Evolutionary conservation across 2,113 vertebrate genomes (phyloP).

Genomic region (Gobiocypris rarus): DNA sequence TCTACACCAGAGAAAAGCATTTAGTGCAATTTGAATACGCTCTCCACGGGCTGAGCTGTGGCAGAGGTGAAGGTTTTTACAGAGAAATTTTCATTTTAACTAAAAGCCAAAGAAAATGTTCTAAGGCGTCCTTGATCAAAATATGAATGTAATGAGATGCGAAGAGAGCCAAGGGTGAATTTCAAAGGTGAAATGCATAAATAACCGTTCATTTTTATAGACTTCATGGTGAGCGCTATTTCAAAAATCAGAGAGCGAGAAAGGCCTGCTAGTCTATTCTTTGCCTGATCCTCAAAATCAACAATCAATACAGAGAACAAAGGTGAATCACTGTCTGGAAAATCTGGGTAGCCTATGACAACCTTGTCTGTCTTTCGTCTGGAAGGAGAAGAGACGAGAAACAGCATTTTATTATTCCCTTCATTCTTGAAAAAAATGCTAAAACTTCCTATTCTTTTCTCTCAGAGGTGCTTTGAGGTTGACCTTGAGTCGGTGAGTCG

Average conservation of each 20-base stretch:
- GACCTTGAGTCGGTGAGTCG: conserved; percentile 44
- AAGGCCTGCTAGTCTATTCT: not conserved
- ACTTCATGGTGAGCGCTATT: not conserved
- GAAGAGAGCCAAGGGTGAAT: conserved; percentile 23
- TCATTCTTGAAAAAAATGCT: conserved; percentile 11
- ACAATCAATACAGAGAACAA: conserved; percentile 23
- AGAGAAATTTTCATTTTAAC: conserved; percentile 17
- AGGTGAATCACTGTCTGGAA: conserved; percentile 28
- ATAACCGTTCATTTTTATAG: not conserved
- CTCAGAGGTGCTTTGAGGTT: conserved; percentile 23
- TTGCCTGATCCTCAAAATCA: not conserved
- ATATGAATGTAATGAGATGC: conserved; percentile 17
- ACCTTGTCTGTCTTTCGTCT: conserved; percentile 28
- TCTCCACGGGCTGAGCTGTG: conserved; percentile 13
- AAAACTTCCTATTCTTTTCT: conserved; percentile 42
- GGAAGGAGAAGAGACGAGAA: not conserved
- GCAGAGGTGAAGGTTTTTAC: conserved; percentile 23
- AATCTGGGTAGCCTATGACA: conserved; percentile 7
- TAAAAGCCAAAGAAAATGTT: not conserved
- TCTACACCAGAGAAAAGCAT: conserved; percentile 34
- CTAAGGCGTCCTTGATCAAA: conserved; percentile 25
- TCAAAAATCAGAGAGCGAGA: not conserved
- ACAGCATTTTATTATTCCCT: conserved; percentile 21
- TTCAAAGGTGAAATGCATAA: conserved; percentile 11
- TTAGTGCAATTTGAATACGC: conserved; percentile 15